phyloP scores from a whole-genome alignment of 2,113 vertebrate genomes.

The Octodon degus region DNA sequence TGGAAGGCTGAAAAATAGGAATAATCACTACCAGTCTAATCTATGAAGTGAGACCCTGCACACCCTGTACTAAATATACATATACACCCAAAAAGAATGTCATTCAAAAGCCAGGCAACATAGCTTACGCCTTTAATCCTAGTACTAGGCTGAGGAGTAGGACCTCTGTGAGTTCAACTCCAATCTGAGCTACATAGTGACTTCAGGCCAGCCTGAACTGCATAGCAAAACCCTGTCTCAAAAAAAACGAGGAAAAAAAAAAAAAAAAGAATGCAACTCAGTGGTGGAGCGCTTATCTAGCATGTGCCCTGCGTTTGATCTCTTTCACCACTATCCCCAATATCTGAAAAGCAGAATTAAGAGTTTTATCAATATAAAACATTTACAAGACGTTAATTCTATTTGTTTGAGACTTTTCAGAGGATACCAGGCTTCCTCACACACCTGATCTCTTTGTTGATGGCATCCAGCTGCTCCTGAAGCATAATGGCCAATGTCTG shows the following conservation, averaged over 20 bases:
- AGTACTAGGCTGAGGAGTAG: background rate
- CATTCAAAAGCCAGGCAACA: background rate
- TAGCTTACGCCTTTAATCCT: too few relatives aligned
- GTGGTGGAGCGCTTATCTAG: background rate
- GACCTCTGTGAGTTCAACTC: too few relatives aligned
- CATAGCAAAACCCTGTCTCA: background rate
- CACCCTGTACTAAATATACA: too few relatives aligned
- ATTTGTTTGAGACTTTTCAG: background rate
- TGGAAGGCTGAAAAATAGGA: too few relatives aligned
- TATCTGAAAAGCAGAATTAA: background rate
- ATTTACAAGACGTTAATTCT: too few relatives aligned
- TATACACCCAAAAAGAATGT: background rate
- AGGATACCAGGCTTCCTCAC: background rate
- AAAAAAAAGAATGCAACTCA: background rate
- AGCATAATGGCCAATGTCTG: slow-evolving; percentile 98
- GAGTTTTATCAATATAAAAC: background rate
- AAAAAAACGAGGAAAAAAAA: background rate
- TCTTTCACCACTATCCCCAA: background rate
- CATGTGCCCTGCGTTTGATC: background rate
- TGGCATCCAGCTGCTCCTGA: slow-evolving; percentile 98
- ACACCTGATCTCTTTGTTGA: slow-evolving; percentile 99
- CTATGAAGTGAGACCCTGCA: too few relatives aligned
- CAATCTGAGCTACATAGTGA: too few relatives aligned
- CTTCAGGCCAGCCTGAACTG: background rate
- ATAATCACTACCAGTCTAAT: too few relatives aligned